Evolutionary conservation across 2,113 vertebrate genomes (phyloP), one percentile per base, ranked within the genome.

Genomic region (Caretta caretta): DNA sequence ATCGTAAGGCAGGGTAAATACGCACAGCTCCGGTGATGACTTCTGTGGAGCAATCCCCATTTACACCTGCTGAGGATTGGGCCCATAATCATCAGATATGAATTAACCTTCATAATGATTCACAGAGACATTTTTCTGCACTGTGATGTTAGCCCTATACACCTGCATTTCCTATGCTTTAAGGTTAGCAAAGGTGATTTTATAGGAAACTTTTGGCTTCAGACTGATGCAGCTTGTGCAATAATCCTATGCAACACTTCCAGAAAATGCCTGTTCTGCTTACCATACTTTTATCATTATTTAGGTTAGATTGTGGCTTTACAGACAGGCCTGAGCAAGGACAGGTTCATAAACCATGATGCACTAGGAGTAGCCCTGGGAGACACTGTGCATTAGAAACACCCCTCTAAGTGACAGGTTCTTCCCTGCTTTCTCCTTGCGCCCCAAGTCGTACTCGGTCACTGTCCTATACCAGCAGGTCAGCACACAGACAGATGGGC

Each of bases 141-240:
- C 51, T 72, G 75, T 93, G 92, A 31, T 31, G 91, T 98, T 97
- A 97, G 92, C 94, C 75, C 69, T 95, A 81, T 2, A 90, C 94
- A 97, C 93, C 87, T 88, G 46, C 38, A 78, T 97, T 97, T 97
- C 96, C 88, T 96, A 82, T 16, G 27, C 79, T 69, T 93, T 95
- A 92, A 93, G 97, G 93, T 16, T 96, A 94, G 97, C 96, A 98
- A 98, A 95, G 97, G 92, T 98, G 98, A 98, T 91, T 81, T 27
- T 31, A 35, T 35, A 83, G 16, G 20, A 92, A 31, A 80, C 53
- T 75, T 4, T 46, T 62, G 10, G 3, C 25, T 88, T 91, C 20
- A 90, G 65, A 35, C 29, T 3, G 22, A 49, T 5, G 8, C 12
- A 7, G 17, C 50, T 20, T 5, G 50, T 49, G 65, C 35, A 53